These are phyloP conservation scores for Sphaeridia pumilis DNA, from an alignment of 2,888 invertebrate genomes.

Conservation along the genomic window DNA sequence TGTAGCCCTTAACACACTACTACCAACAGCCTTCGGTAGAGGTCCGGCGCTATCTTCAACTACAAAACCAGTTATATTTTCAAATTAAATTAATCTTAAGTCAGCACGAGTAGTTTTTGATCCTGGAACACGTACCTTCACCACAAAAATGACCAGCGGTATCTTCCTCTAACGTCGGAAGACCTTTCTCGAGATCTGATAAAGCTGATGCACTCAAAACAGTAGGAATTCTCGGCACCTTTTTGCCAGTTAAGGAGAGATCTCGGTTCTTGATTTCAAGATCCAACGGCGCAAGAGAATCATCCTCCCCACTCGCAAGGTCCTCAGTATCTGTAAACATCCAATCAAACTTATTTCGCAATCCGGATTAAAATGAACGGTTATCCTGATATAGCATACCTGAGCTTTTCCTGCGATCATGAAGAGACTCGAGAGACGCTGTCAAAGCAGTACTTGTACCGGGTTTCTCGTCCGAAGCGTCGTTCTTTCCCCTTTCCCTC, in stretches of 20 bases:
- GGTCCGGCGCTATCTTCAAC: conserved; percentile 20
- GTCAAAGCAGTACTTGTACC: conserved; percentile 35
- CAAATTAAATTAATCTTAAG: no score
- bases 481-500: conserved; percentile 44
- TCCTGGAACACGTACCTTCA: no score
- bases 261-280: conserved; percentile 17
- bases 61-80: no score
- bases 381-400: conserved; percentile 17
- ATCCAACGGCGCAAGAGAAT: conserved; percentile 22
- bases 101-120: no score
- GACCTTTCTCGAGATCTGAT: conserved; percentile 17
- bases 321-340: conserved; percentile 23
- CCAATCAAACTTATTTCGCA: no score
- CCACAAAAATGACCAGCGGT: conserved; percentile 5
- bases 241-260: conserved; percentile 13
- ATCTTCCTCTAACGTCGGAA: conserved; percentile 21
- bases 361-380: no score
- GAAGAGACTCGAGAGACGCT: conserved; percentile 25
- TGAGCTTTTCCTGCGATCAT: conserved; percentile 27
- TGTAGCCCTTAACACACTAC: conserved; percentile 3
- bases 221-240: conserved; percentile 14
- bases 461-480: conserved; percentile 28
- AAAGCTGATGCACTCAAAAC: conserved; percentile 19
- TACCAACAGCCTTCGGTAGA: conserved; percentile 12
- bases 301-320: conserved; percentile 21